Base-by-base conservation (phyloP, 2,113 vertebrate species). In the Caranx ignobilis region DNA sequence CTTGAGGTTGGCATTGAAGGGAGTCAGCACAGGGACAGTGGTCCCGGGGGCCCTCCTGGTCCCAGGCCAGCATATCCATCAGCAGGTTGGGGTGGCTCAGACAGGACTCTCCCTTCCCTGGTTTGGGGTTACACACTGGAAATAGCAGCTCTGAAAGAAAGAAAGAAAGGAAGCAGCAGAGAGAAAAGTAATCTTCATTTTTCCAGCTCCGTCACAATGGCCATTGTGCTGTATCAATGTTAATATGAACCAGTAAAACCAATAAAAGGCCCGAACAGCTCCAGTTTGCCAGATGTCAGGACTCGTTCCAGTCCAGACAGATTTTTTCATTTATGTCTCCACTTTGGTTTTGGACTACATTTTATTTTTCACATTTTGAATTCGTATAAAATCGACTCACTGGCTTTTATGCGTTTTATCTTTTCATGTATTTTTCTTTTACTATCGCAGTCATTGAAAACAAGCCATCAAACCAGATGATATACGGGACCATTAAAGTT, bases 61-160 rank as follows among this genome's bases (percentile, higher is more conserved):
- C 96, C 98, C 97, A 99, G 83, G 95, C 94, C 90, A 98, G 94
- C 47, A 98, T 93, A 73, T 96, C 97, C 84, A 97, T 95, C 16
- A 97, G 87, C 35, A 95, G 94, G 87, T 96, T 96, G 3, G 95
- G 92, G 47, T 95, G 95, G 63, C 93, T 95, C 0, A 92, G 87
- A 83, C 98, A 99, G 16, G 92, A 92, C 54, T 98, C 95, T 0
- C 95, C 96, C 75, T 96, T 95, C 77, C 86, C 35, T 0, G 96
- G 95, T 72, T 95, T 90, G 1, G 96, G 96, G 4, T 95, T 96
- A 80, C 98, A 99, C 76, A 99, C 97, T 0, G 98, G 97, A 26
- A 97, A 98, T 81, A 98, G 85, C 0, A 99, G 93, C 50, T 95
- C 97, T 99, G 84, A 8, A 26, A 26, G 26, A 26, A 26, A 26